Base-by-base conservation (phyloP, 2,888 invertebrate species). In the Dyspetes luteomarginatus region DNA sequence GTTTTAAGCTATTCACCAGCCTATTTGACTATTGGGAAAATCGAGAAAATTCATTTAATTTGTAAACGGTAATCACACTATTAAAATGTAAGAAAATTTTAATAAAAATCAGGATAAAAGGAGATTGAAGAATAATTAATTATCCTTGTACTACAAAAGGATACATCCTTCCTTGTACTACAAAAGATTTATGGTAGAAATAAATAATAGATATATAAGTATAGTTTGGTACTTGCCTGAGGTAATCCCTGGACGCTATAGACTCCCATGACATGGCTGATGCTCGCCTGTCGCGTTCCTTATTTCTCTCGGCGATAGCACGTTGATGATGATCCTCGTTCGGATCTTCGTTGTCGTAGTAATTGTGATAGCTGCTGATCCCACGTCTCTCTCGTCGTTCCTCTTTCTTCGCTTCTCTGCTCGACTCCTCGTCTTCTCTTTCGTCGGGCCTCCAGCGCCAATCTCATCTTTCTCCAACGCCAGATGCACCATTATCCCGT, bases 221-320 rank as follows among this genome's bases (percentile, higher is more conserved):
- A 22, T 72, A 72, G 58, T 73, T 73, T 30, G n/a, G 55, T 73
- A 64, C 77, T 81, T 74, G 69, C 96, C 96, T 95, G 92, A 96
- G 94, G 93, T 95, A 95, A 93, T 96, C 96, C 92, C 96, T 95
- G 87, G 96, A 96, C 92, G 96, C 95, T 89, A 96, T 94, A 84
- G 96, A 96, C 93, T 97, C 96, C 96, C 96, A 97, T 94, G 97
- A 97, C 96, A 97, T 96, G 94, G 93, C 90, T 87, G 90, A 87
- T 79, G 85, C 86, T 83, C 84, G 85, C 87, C 85, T 82, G 52
- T 78, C 73, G 5, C 81, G 81, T 69, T 78, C 78, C 52, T 67
- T 81, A 60, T 81, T 78, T 65, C 83, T 78, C 52, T 83, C 81
- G 67, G 77, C 65, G 58, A 77, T 62, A 7, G 56, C 72, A 36